Percentiles rank a stretch among this genome's conserved stretches.
Conservation (phyloP, 2,113 vertebrate species). For the Mastomys natalensis region DNA sequence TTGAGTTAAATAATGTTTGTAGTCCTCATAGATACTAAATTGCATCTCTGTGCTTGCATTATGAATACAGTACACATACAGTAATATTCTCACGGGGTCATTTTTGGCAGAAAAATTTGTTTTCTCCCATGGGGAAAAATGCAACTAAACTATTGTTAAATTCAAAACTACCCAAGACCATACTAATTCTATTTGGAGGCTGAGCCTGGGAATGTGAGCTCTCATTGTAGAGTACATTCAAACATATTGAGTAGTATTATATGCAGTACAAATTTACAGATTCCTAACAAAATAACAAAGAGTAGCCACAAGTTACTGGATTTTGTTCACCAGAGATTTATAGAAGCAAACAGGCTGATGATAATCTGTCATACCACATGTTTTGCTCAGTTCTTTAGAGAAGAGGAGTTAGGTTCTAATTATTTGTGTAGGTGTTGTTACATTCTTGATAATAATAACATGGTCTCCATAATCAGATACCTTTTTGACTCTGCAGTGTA, state of each 20-base stretch:
- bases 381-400: conserved; percentile 12
- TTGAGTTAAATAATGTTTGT: conserved; percentile 61
- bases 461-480: conserved; percentile 39
- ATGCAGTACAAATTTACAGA: not conserved
- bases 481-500: conserved; percentile 30
- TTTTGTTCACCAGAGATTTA: conserved; percentile 23
- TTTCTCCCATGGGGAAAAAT: conserved; percentile 59
- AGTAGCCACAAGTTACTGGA: conserved; percentile 28
- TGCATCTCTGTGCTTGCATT: conserved; percentile 54
- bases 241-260: conserved; percentile 5
- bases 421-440: conserved; percentile 46
- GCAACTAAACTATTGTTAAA: conserved; percentile 71
- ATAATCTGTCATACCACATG: not conserved
- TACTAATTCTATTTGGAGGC: conserved; percentile 47
- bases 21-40: conserved; percentile 52
- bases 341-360: conserved; percentile 14
- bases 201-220: not conserved
- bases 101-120: conserved; percentile 72
- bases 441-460: conserved; percentile 11
- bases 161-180: conserved; percentile 54
- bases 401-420: conserved; percentile 21
- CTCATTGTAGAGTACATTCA: conserved; percentile 39
- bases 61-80: conserved; percentile 58
- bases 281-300: conserved; percentile 36
- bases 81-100: conserved; percentile 69